Evolutionary conservation across 2,797 vertebrate species (phyloP), one percentile per base, ranked within the genome.

Genomic region (Graptemys geographica): DNA sequence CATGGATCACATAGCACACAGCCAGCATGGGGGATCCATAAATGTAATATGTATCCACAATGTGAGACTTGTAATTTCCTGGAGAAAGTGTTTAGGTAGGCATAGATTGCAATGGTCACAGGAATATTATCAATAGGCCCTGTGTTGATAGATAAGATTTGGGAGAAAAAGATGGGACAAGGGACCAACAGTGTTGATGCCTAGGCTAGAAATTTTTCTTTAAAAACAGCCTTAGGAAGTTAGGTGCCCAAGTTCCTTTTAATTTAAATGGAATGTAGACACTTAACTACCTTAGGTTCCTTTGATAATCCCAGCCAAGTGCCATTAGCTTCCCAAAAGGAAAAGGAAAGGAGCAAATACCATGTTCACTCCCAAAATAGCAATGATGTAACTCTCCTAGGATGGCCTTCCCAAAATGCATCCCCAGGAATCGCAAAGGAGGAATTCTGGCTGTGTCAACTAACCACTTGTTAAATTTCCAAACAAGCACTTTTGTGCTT

Each of bases 81-180:
- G 0, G 1, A 4, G 5, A 2, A 41, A 86, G 81, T 12, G 86
- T 94, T 33, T 37, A 86, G 37, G 8, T 5, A 53, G 15, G 25
- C 28, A 76, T 55, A 80, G 23, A 37, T 4, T 21, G 8, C 0
- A 1, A 2, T 51, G 47, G 12, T 72, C n/a, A 72, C 18, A 72
- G 65, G 62, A 72, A 23, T 72, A 72, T 10, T n/a, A 8, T 65
- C 18, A 72, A 72, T n/a, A 72, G n/a, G n/a, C n/a, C n/a, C n/a
- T 72, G 19, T 41, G n/a, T 19, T 72, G 19, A 41, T 10, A 72
- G 65, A 23, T 72, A 41, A 23, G n/a, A 19, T 41, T 23, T 5
- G n/a, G 5, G n/a, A n/a, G 8, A 37, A 21, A n/a, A 9, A 69
- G n/a, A 69, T 18, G 19, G 19, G 11, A 69, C 19, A 37, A 69